These are phyloP conservation scores for Adineta ricciae DNA, from an alignment of 2,888 invertebrate species.

Conservation along the genomic window DNA sequence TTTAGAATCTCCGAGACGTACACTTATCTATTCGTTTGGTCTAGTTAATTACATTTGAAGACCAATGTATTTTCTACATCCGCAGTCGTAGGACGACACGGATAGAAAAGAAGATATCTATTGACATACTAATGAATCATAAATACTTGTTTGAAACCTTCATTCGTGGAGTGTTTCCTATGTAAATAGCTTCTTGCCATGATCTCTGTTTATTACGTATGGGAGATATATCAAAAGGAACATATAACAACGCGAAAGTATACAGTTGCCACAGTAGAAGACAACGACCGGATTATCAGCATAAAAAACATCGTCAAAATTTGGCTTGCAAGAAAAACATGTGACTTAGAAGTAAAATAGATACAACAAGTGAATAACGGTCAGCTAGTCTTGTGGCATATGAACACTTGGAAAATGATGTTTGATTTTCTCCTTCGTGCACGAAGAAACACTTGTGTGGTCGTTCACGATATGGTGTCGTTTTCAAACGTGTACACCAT, in stretches of 20 bases:
- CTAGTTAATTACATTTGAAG: too few species aligned
- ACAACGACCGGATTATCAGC: not conserved
- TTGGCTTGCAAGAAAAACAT: not conserved
- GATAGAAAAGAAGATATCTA: too few species aligned
- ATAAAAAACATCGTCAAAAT: not conserved
- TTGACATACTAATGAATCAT: too few species aligned
- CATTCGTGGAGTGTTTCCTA: too few species aligned
- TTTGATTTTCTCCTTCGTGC: not conserved
- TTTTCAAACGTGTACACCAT: constrained; percentile 15
- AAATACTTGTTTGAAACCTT: too few species aligned
- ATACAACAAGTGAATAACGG: not conserved
- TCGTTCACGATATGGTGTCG: constrained; percentile 18
- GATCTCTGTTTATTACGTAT: not conserved
- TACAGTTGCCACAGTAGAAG: not conserved
- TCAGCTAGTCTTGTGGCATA: not conserved
- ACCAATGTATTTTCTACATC: too few species aligned
- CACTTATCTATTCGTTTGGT: too few species aligned
- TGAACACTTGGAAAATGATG: not conserved
- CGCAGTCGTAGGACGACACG: too few species aligned
- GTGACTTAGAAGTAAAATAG: not conserved
- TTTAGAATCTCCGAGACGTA: not conserved
- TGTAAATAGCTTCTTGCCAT: too few species aligned
- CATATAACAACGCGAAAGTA: not conserved
- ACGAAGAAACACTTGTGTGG: constrained; percentile 23
- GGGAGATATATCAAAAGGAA: not conserved